These are phyloP conservation scores for Procambarus virginalis DNA, from an alignment of 1,140 invertebrate genomes.

Conservation along the genomic window DNA sequence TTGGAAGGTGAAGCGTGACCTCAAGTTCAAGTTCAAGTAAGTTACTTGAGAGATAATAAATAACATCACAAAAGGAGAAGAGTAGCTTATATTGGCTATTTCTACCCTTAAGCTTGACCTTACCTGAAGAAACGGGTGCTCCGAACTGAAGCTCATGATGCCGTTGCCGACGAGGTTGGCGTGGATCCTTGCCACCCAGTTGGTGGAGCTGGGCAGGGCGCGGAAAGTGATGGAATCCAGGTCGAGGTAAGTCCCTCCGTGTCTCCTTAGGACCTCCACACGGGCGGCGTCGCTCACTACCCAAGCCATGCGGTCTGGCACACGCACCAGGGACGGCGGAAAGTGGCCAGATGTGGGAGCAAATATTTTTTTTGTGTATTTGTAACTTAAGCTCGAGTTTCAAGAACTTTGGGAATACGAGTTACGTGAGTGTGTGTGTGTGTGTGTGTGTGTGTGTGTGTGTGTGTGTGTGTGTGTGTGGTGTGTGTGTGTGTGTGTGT, in stretches of 20 bases:
- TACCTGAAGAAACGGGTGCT: constrained; percentile 25
- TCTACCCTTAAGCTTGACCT: too few relatives aligned
- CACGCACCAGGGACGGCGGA: too few relatives aligned
- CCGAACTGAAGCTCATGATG: constrained; percentile 9
- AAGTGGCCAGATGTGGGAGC: too few relatives aligned
- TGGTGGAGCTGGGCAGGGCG: not conserved
- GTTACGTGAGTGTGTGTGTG: too few relatives aligned
- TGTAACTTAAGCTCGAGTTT: too few relatives aligned
- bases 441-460: too few relatives aligned
- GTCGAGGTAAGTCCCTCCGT: constrained; percentile 43
- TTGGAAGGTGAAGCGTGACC: not conserved
- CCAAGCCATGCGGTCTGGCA: not conserved
- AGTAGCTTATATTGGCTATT: too few relatives aligned
- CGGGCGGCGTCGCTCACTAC: constrained; percentile 37
- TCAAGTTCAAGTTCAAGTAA: not conserved
- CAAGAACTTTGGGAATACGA: too few relatives aligned
- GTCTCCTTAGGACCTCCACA: constrained; percentile 9
- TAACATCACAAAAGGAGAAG: too few relatives aligned
- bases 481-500: too few relatives aligned
- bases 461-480: too few relatives aligned
- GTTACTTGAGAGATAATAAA: constrained; percentile 6
- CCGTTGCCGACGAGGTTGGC: constrained; percentile 10
- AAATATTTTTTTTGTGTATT: too few relatives aligned
- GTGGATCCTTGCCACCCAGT: constrained; percentile 18
- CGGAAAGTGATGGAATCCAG: constrained; percentile 18